Base-by-base conservation (phyloP, 1,140 invertebrate genomes). In the Solen grandis region DNA sequence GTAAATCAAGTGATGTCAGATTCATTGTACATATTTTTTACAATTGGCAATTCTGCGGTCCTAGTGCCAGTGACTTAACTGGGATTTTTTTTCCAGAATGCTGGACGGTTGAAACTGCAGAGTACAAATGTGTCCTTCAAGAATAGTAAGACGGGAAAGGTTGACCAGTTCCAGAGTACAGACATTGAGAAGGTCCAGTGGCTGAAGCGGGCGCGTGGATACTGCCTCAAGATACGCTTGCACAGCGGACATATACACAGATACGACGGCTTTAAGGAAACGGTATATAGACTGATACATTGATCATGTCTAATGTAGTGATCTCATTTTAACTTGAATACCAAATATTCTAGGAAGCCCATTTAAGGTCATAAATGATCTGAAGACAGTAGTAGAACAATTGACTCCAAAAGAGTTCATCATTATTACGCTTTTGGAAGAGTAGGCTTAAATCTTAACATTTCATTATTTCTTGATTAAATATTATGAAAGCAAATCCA, bases 91-190 rank as follows among this genome's bases (percentile, higher is more conserved):
- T 81, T 81, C 19, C 76, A 92, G 91, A 90, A 93, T 84, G 85
- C 90, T 66, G 98, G 98, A 2, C 95, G 96, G 76, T 90, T 99
- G 5, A 99, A 99, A 92, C 94, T 99, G 85, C 98, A 97, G 3
- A 96, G 98, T 77, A 96, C 97, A 87, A 95, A 95, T 88, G 95
- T 99, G 27, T 94, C 97, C 66, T 99, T 99, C 87, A 99, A 99
- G 92, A 99, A 99, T 91, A 95, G 94, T 62, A 98, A 98, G 93
- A 99, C 98, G 31, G 98, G 98, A 1, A 99, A 99, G 93, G 96
- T 99, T 0, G 97, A 99, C 89, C 96, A 98, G 91, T 95, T 99
- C 80, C 93, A 95, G 35, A 93, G 95, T 0, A 93, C 93, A 69
- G 98, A 99, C 87, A 96, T 99, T 87, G 97, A 99, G 72, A 93